These are phyloP conservation scores for Chrysopilus asiliformis DNA, from an alignment of 2,888 invertebrate species.

Conservation along the genomic window DNA sequence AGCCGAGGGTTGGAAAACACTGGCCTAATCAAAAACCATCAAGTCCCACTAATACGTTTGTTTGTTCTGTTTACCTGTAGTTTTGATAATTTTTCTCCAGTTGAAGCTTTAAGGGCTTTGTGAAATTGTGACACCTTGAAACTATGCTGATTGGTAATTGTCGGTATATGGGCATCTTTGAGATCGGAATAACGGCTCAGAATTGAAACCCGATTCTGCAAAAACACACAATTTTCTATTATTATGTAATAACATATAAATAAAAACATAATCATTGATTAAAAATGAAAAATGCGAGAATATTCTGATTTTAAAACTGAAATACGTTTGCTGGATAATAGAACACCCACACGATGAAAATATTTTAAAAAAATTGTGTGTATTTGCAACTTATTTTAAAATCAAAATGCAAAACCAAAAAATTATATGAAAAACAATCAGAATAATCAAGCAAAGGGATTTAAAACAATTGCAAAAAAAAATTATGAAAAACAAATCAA, in stretches of 20 bases:
- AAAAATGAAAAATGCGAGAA: slow-evolving; percentile 1
- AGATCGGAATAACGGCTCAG: slow-evolving; percentile 69
- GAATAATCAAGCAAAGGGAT: background rate
- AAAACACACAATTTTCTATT: slow-evolving; percentile 31
- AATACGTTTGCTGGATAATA: slow-evolving; percentile 6
- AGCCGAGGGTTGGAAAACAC: no score
- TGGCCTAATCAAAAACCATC: no score
- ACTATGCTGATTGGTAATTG: slow-evolving; percentile 72
- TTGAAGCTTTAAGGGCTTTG: slow-evolving; percentile 78
- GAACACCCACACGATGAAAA: no score
- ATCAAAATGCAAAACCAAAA: slow-evolving; percentile 6
- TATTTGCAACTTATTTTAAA: no score
- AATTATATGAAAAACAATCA: background rate
- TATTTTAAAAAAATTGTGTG: no score
- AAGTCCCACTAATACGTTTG: no score
- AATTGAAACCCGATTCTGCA: slow-evolving; percentile 45
- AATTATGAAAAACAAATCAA: no score
- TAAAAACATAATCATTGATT: background rate
- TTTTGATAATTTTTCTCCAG: slow-evolving; percentile 71
- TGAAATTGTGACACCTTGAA: slow-evolving; percentile 91
- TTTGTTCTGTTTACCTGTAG: slow-evolving; percentile 78
- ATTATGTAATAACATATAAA: no score
- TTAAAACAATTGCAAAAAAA: background rate
- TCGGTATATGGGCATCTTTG: slow-evolving; percentile 84
- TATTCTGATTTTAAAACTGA: slow-evolving; percentile 12